Conservation (phyloP, 2,797 vertebrate species). For the Hypotaenidia philippensis region DNA sequence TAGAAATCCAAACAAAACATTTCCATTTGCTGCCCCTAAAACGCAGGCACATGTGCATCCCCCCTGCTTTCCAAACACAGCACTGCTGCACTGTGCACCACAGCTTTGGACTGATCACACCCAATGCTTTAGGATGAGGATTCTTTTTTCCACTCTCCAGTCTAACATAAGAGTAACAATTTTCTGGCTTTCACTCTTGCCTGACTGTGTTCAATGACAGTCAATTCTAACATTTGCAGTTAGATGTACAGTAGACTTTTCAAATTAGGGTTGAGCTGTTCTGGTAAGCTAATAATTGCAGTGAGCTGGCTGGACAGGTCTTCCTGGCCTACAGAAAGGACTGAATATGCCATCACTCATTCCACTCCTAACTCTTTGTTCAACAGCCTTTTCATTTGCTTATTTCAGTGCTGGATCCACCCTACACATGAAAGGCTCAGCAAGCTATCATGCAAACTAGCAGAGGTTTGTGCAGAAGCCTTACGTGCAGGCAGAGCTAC, state of each 20-base stretch:
- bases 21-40: background rate
- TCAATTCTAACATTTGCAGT: background rate
- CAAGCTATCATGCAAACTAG: slow-evolving; percentile 3
- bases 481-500: background rate
- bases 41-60: background rate
- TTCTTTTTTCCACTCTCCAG: background rate
- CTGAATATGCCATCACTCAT: background rate
- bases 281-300: background rate
- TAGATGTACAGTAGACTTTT: background rate
- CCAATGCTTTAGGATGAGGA: background rate
- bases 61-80: background rate
- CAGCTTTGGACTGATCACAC: background rate
- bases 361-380: background rate
- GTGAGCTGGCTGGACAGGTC: slow-evolving; percentile 20
- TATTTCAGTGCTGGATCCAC: slow-evolving; percentile 22
- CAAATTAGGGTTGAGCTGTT: background rate
- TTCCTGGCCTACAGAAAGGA: background rate
- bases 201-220: background rate
- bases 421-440: slow-evolving; percentile 20
- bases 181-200: background rate
- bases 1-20: background rate
- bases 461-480: background rate
- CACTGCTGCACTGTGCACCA: background rate
- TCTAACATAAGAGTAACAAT: background rate
- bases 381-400: slow-evolving; percentile 40